Percentiles rank a stretch among this genome's conserved stretches.
Evolutionary conservation across 1,140 invertebrate genomes (phyloP).

Genomic region (Heliconius nattereri): DNA sequence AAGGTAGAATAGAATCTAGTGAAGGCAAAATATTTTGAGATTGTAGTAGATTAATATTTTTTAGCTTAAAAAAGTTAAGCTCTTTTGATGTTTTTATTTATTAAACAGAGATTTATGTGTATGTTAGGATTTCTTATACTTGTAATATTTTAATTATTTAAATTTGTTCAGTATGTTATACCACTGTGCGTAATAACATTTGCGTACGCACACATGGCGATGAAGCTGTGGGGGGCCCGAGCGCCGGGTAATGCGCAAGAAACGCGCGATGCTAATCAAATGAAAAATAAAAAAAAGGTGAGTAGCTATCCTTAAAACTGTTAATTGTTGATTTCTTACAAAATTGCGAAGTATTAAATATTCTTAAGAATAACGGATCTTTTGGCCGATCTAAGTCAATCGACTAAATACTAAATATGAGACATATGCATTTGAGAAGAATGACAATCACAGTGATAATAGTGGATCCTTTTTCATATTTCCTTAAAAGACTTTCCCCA

Average conservation of each 20-base stretch:
- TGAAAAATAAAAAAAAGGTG: slow-evolving; percentile 92
- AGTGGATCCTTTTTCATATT: no score
- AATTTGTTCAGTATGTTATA: slow-evolving; percentile 85
- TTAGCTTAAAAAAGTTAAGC: background rate
- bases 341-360: no score
- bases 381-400: no score
- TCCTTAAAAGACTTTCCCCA: no score
- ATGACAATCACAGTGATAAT: no score
- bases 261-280: slow-evolving; percentile 87
- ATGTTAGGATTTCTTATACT: background rate
- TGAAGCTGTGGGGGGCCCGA: slow-evolving; percentile 87
- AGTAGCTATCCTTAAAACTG: slow-evolving; percentile 29
- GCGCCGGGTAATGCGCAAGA: slow-evolving; percentile 89
- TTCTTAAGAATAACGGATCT: no score
- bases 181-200: slow-evolving; percentile 89
- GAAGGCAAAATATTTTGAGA: no score
- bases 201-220: slow-evolving; percentile 89
- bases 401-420: no score
- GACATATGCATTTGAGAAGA: no score
- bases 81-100: background rate
- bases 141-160: background rate
- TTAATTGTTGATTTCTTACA: no score
- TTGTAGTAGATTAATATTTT: no score
- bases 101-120: no score
- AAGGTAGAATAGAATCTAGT: background rate